Percentiles rank a stretch among this genome's conserved stretches.
These are phyloP conservation scores for Toxotes jaculatrix DNA, from an alignment of 2,113 vertebrate species.

Conservation along the genomic window DNA sequence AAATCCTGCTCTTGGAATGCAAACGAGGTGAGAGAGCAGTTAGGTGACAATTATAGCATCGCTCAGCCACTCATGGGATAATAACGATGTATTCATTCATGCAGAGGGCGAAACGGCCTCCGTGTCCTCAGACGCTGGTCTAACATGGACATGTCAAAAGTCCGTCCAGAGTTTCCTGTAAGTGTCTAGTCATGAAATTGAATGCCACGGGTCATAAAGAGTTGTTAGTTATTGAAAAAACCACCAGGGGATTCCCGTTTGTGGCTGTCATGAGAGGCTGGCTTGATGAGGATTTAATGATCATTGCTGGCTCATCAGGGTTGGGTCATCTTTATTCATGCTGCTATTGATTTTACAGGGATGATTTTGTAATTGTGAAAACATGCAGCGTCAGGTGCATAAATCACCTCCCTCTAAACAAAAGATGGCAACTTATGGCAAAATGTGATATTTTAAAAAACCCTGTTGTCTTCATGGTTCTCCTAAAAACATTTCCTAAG, in stretches of 20 bases:
- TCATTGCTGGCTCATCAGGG: constrained; percentile 52
- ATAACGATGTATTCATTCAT: constrained; percentile 71
- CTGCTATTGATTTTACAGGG: constrained; percentile 54
- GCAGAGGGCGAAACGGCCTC: constrained; percentile 35
- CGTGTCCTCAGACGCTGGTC: constrained; percentile 26
- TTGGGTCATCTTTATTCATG: constrained; percentile 68
- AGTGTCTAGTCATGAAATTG: constrained; percentile 53
- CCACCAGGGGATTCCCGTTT: constrained; percentile 27
- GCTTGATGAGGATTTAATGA: constrained; percentile 50
- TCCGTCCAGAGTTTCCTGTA: constrained; percentile 45
- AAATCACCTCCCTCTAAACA: constrained; percentile 19
- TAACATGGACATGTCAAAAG: constrained; percentile 58
- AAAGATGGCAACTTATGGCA: not conserved
- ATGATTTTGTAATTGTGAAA: constrained; percentile 61
- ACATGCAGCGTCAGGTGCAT: constrained; percentile 53
- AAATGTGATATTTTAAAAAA: not conserved
- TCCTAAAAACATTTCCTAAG: not conserved
- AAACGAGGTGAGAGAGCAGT: constrained; percentile 70
- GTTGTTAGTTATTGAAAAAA: constrained; percentile 37
- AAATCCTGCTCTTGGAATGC: constrained; percentile 74
- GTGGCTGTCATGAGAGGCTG: constrained; percentile 1
- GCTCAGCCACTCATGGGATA: constrained; percentile 62
- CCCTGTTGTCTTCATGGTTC: not conserved
- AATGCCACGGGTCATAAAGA: constrained; percentile 51
- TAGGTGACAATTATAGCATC: constrained; percentile 63